These are phyloP conservation scores for Percopsis transmontana DNA, from an alignment of 2,113 vertebrate genomes.

Conservation along the genomic window DNA sequence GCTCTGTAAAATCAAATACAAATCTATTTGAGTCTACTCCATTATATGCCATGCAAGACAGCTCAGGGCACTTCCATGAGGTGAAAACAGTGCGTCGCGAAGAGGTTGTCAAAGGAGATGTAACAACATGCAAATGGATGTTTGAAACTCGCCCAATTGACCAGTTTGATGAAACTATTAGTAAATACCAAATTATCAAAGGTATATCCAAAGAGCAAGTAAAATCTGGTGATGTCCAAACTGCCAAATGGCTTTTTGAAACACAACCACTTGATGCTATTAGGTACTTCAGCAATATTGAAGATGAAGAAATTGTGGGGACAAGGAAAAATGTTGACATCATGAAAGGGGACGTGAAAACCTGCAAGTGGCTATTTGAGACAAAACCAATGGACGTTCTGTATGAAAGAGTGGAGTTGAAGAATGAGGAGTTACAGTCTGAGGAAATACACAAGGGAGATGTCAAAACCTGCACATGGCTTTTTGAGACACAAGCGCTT, in stretches of 20 bases:
- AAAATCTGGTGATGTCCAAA: conserved; percentile 89
- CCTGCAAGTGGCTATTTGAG: conserved; percentile 92
- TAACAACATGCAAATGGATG: conserved; percentile 89
- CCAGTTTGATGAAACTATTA: conserved; percentile 86
- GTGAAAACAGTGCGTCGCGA: conserved; percentile 88
- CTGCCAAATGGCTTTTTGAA: conserved; percentile 94
- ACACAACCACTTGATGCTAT: conserved; percentile 91
- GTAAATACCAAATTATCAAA: conserved; percentile 87
- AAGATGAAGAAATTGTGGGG: conserved; percentile 77
- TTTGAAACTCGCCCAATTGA: conserved; percentile 93
- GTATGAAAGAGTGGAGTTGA: conserved; percentile 81
- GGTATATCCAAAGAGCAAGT: conserved; percentile 91
- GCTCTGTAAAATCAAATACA: conserved; percentile 86
- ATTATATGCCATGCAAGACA: conserved; percentile 89
- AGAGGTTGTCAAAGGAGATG: conserved; percentile 89
- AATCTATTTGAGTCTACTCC: conserved; percentile 86
- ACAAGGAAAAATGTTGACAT: conserved; percentile 67
- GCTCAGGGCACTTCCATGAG: conserved; percentile 86
- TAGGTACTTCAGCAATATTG: conserved; percentile 84
- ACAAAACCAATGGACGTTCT: conserved; percentile 88
- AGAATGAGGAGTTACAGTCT: conserved; percentile 56
- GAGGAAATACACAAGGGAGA: conserved; percentile 84
- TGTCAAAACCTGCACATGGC: conserved; percentile 88
- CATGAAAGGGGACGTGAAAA: conserved; percentile 89
- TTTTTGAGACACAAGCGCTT: conserved; percentile 89